Evolutionary conservation across 1,140 invertebrate species (phyloP).

Genomic region (Drosophila virilis): DNA sequence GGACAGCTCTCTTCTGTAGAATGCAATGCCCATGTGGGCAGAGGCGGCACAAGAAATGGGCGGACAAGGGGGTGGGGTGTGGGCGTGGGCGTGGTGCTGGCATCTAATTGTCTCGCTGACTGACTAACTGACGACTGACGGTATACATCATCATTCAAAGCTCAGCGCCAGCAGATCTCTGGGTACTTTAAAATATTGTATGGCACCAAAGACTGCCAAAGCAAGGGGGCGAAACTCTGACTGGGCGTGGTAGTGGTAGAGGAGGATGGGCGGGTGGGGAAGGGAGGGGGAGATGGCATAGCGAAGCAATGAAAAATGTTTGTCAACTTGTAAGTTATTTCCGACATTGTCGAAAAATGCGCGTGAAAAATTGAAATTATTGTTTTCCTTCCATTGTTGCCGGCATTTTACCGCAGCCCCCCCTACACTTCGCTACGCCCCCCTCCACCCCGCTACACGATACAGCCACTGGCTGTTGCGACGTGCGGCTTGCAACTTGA

Average conservation of each 20-base stretch:
- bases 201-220: background rate
- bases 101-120: slow-evolving; percentile 43
- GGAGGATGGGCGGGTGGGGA: background rate
- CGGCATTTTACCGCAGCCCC: slow-evolving; percentile 1
- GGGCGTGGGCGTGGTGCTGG: background rate
- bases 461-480: slow-evolving; percentile 6
- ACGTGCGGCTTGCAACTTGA: slow-evolving; percentile 57
- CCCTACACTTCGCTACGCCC: background rate
- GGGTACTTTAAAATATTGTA: slow-evolving; percentile 36
- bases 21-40: slow-evolving; percentile 1
- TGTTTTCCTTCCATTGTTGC: slow-evolving; percentile 47
- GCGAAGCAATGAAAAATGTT: slow-evolving; percentile 53
- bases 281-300: background rate
- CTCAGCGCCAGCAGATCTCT: slow-evolving; percentile 9
- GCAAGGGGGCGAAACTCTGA: background rate
- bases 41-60: background rate
- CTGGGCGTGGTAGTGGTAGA: too few species aligned
- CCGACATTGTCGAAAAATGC: slow-evolving; percentile 53
- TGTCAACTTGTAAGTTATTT: slow-evolving; percentile 74
- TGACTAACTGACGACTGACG: slow-evolving; percentile 41
- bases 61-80: background rate
- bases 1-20: slow-evolving; percentile 33
- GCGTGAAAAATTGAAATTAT: slow-evolving; percentile 64
- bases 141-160: slow-evolving; percentile 42
- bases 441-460: too few species aligned